Base-by-base conservation (phyloP, 2,113 vertebrate genomes). In the Mionectes macconnelli region DNA sequence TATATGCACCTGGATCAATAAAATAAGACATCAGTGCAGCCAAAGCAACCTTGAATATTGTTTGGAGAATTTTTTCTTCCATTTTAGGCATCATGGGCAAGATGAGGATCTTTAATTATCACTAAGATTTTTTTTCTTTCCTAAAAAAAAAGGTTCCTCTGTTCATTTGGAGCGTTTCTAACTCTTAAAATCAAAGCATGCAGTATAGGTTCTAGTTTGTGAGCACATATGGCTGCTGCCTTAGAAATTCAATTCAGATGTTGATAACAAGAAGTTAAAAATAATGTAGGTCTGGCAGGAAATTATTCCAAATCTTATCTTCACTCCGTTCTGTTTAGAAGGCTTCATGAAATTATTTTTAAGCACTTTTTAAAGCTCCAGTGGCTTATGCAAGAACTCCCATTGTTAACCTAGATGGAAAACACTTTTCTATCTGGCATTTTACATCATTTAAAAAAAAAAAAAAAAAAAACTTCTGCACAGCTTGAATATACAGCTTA, bases 321-420 rank as follows among this genome's bases (percentile, higher is more conserved):
- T 90, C 56, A 39, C 31, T 69, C 44, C 15, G 14, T 67, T 79
- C 72, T 60, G 62, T 24, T 53, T 78, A 87, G 60, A 93, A 93
- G 40, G 86, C 56, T 68, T 76, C 85, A 86, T 63, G 60, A 87
- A 90, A 87, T 86, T 47, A 53, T 90, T 84, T 81, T 68, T 39
- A 81, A 74, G 47, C 60, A 15, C 30, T 81, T 91, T 88, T 52
- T 50, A 55, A 87, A 92, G 59, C 33, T 70, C 20, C 16, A 63
- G 60, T 28, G 56, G 72, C 64, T 94, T 86, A 90, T 88, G 68
- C 59, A 86, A 96, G 85, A 93, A n/a, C 56, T 76, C 35, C 68
- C 90, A 56, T 75, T 94, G 74, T 85, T 92, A 89, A 89, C 47
- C 56, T 81, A 78, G 76, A 89, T 81, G 60, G 72, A 87, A 92